Conservation (phyloP, 2,888 invertebrate genomes). For the Drosophila cracens region DNA sequence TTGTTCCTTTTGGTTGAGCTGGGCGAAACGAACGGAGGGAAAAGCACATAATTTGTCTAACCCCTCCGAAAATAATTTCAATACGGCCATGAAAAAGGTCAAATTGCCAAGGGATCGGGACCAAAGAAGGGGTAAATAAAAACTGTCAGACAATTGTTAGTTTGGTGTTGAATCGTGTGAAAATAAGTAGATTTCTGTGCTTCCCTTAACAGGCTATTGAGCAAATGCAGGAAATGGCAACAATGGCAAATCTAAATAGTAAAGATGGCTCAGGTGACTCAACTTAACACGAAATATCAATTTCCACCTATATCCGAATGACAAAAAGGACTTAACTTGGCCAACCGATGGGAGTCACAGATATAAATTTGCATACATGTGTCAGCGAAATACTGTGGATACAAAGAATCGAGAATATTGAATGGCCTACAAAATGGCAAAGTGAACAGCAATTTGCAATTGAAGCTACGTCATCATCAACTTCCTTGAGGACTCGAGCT, state of each 20-base stretch:
- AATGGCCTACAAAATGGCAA: constrained; percentile 21
- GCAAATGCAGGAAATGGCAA: constrained; percentile 15
- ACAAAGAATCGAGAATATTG: constrained; percentile 19
- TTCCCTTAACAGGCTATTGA: constrained; percentile 46
- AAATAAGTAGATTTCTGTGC: constrained; percentile 40
- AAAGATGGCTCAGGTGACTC: constrained; percentile 47
- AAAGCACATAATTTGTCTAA: constrained; percentile 43
- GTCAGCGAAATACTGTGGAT: constrained; percentile 54
- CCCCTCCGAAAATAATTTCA: constrained; percentile 25
- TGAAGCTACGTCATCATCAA: constrained; percentile 36
- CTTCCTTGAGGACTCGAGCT: background rate
- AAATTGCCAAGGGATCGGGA: constrained; percentile 34
- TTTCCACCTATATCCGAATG: constrained; percentile 34
- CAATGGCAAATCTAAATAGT: background rate
- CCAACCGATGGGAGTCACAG: background rate
- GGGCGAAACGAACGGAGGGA: background rate
- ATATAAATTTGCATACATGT: constrained; percentile 53
- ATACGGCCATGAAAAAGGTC: constrained; percentile 51
- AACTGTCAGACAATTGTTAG: constrained; percentile 35
- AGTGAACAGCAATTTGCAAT: constrained; percentile 45
- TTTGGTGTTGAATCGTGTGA: constrained; percentile 43
- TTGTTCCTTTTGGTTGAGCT: constrained; percentile 49
- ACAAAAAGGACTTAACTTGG: constrained; percentile 13
- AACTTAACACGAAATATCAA: constrained; percentile 56
- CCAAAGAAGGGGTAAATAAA: background rate